phyloP scores from a whole-genome alignment of 2,797 vertebrate genomes.

The Tiaroga cobitis region DNA sequence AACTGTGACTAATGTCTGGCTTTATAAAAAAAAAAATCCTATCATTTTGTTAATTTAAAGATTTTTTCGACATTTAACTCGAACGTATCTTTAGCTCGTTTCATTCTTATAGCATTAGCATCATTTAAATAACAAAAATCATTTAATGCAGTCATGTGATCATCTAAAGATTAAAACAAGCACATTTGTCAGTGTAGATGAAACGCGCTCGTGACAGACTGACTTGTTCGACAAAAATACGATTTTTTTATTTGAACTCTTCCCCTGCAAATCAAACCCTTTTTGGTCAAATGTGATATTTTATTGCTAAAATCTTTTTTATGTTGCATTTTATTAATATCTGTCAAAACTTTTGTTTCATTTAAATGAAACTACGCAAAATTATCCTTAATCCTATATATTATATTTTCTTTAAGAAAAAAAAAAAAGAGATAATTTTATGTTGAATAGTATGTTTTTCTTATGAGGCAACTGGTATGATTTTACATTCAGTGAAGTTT shows the following conservation, averaged over 20 bases:
- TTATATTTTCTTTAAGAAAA: neutral
- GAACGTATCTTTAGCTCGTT: neutral
- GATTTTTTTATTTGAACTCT: neutral
- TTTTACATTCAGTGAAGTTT: conserved; percentile 33
- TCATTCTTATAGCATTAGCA: neutral
- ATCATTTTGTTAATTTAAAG: neutral
- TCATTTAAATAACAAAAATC: neutral
- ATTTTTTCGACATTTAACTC: neutral
- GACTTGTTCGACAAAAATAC: neutral
- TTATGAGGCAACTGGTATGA: conserved; percentile 12
- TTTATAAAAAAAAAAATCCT: neutral
- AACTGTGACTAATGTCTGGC: neutral
- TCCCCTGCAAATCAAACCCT: neutral
- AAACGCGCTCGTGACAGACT: neutral
- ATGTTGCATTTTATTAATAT: neutral
- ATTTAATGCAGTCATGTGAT: conserved; percentile 8
- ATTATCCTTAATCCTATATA: conserved; percentile 10
- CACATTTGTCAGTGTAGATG: neutral
- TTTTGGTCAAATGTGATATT: neutral
- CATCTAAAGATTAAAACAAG: neutral
- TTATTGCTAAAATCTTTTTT: neutral
- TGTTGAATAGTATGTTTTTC: neutral
- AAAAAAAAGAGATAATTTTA: neutral
- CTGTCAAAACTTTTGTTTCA: neutral
- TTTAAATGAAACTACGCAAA: neutral